Conservation (phyloP, 2,113 vertebrate genomes). For the Entelurus aequoreus region DNA sequence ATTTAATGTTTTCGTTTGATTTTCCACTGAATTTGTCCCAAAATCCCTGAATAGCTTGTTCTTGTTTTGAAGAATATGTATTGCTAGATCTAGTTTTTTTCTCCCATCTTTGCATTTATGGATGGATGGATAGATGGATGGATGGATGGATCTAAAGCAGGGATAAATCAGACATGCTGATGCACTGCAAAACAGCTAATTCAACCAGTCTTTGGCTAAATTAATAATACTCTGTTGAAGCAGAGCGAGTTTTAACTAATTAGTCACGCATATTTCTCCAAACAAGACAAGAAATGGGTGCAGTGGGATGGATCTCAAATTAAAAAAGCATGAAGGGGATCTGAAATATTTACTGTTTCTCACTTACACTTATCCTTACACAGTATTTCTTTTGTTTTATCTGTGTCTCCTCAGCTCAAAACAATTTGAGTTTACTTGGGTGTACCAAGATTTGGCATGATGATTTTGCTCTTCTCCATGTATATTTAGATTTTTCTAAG, state of each 20-base stretch:
- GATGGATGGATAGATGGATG: neutral
- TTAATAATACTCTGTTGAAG: conserved; percentile 25
- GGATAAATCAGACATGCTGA: conserved; percentile 11
- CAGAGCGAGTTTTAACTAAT: conserved; percentile 29
- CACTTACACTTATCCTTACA: neutral
- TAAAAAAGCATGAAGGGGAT: conserved; percentile 26
- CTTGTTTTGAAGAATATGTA: no score
- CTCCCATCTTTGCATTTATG: neutral
- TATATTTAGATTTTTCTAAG: conserved; percentile 37
- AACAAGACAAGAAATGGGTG: conserved; percentile 5
- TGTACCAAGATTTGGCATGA: conserved; percentile 16
- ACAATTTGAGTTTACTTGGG: neutral
- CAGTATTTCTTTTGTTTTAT: conserved; percentile 17
- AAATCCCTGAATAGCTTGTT: no score
- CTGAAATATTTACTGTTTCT: conserved; percentile 34
- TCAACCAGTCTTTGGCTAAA: neutral
- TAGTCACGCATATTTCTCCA: conserved; percentile 24
- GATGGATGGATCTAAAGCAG: neutral
- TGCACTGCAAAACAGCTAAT: conserved; percentile 7
- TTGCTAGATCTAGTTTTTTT: no score
- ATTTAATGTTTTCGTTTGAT: no score
- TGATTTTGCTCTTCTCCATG: conserved; percentile 16
- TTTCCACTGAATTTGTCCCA: no score
- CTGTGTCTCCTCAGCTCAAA: conserved; percentile 10
- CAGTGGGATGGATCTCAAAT: conserved; percentile 31